Evolutionary conservation across 2,888 invertebrate species (phyloP), one percentile per base, ranked within the genome.

Genomic region (Callimorpha dominula): DNA sequence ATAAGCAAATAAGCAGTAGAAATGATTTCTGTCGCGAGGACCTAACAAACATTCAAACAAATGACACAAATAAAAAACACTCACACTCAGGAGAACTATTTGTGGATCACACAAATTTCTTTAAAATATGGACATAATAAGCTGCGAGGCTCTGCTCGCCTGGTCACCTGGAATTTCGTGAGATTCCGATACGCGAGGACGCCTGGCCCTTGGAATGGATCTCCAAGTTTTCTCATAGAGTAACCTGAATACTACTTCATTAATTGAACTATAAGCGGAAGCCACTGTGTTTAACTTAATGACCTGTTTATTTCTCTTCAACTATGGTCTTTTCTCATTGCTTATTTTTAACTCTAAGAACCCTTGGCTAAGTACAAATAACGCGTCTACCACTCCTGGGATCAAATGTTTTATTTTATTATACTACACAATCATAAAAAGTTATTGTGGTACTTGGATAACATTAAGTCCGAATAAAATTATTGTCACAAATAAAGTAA

Each of bases 361-460:
- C 46, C 62, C 17, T 43, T 40, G n/a, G 1, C 14, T n/a, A 12
- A 15, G 60, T 20, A 49, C 17, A 20, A 1, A 20, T n/a, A 31
- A 43, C 12, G 17, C n/a, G n/a, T 43, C 63, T 20, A n/a, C 42
- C 12, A 67, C 70, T 70, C 52, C 20, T 14, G 63, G 20, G 52
- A 64, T 70, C 64, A 54, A 69, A 71, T 57, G 14, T 12, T 40
- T 65, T 65, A 71, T 49, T 57, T 60, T 71, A 65, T 46, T 71
- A 40, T 17, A 46, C n/a, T 40, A 40, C 11, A 17, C 11, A 15
- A 65, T 31, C 54, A 70, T 64, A 65, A 54, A 70, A 70, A 31
- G 31, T 43, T 43, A 42, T 43, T 46, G 40, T 54, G 20, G 43
- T 65, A 65, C 64, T 54, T 70, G 31, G 31, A 57, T 9, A 12